A percentile compares a stretch with the other conserved stretches of the same genome.
phyloP scores from a whole-genome alignment of 92 coral and sea anemone species.

The Porites divaricata region DNA sequence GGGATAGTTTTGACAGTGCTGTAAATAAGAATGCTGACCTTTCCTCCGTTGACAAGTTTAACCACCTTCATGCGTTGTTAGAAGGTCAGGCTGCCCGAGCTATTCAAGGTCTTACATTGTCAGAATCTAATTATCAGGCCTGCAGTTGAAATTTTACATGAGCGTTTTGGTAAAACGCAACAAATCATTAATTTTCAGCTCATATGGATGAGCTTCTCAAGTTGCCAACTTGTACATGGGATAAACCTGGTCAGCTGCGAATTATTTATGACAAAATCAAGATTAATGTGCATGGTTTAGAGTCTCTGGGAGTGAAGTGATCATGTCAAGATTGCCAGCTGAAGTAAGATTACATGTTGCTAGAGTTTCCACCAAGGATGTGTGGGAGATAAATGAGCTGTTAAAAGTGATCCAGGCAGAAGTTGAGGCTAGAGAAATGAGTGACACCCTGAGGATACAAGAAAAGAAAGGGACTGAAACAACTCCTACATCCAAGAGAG shows the following conservation, averaged over 20 bases:
- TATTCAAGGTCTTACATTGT: conserved; percentile 29
- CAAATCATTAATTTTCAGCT: neutral
- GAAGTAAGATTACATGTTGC: neutral
- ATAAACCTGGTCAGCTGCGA: neutral
- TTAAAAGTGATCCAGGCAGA: too few species aligned
- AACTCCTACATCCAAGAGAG: too few species aligned
- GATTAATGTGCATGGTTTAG: neutral
- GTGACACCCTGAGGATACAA: too few species aligned
- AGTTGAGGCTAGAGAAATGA: too few species aligned
- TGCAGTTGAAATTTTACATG: conserved; percentile 6
- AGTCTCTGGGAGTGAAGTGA: conserved; percentile 14
- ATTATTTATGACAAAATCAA: too few species aligned
- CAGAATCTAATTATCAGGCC: conserved; percentile 21
- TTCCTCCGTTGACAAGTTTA: conserved; percentile 40
- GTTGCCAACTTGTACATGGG: neutral
- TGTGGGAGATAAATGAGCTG: neutral
- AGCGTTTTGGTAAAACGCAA: neutral
- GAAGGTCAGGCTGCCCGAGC: conserved; percentile 31
- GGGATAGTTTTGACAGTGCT: conserved; percentile 45
- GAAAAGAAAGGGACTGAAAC: too few species aligned
- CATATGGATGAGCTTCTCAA: conserved; percentile 2
- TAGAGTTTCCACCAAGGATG: conserved; percentile 1
- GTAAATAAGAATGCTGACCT: conserved; percentile 21
- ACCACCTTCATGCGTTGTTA: conserved; percentile 31
- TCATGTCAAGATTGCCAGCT: conserved; percentile 43